Base-by-base conservation (phyloP, 2,888 invertebrate genomes). In the Tricholauxania praeusta region DNA sequence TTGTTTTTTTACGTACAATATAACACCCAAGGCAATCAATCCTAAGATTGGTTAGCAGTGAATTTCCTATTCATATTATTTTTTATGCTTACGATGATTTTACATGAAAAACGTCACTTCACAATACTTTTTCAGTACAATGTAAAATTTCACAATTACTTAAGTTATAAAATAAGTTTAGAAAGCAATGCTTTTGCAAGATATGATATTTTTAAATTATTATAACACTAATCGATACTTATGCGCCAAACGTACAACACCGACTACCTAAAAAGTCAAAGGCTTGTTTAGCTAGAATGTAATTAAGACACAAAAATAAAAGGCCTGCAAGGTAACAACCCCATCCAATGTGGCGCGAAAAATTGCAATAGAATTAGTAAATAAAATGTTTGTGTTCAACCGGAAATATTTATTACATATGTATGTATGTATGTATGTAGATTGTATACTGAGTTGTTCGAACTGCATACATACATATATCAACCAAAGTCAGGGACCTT, bases 361-460 rank as follows among this genome's bases (percentile, higher is more conserved):
- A 53, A 55, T 3, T n/a, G 53, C 32, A 55, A 66, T 12, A 62
- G 10, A n/a, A 62, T 39, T 39, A 10, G 1, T 10, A 39, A 39
- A 39, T 1, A 5, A 39, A 39, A 39, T 17, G 39, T 32, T 19
- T 8, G 52, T 39, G 53, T 22, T 10, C 10, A 39, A 64, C 22
- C 63, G 49, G 60, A 62, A 62, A 22, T 53, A 32, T 53, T n/a
- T 4, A 39, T 52, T 53, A 39, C n/a, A 53, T 66, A 66, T 55
- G 66, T 53, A 32, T 53, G 53, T n/a, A n/a, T n/a, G n/a, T n/a
- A n/a, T n/a, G n/a, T n/a, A n/a, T n/a, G n/a, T n/a, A n/a, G n/a
- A n/a, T 66, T 3, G 28, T 28, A n/a, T 53, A 17, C 7, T 3
- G 53, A 12, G 15, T 53, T n/a, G 53, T 17, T 17, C 17, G 7